A percentile compares a stretch with the other conserved stretches of the same genome.
Conservation (phyloP, 2,888 invertebrate genomes). For the Pollenia amentaria region DNA sequence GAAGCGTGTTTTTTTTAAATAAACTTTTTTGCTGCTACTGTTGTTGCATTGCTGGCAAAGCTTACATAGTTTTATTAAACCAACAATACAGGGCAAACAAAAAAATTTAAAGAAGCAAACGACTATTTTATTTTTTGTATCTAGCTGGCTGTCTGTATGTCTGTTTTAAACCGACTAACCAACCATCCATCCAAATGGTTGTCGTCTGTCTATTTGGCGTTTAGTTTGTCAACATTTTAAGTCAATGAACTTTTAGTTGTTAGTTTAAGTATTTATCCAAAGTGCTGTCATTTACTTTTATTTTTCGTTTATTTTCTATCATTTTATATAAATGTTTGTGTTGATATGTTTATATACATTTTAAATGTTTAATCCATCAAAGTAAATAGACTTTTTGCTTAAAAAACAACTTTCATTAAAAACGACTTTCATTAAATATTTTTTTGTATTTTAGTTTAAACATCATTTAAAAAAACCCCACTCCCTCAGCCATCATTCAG, state of each 20-base stretch:
- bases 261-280: constrained; percentile 64
- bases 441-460: constrained; percentile 5
- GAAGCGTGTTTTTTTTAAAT: constrained; percentile 23
- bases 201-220: constrained; percentile 4
- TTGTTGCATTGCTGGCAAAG: constrained; percentile 45
- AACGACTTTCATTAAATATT: constrained; percentile 51
- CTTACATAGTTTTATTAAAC: constrained; percentile 55
- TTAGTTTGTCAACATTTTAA: constrained; percentile 47
- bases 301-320: constrained; percentile 16
- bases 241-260: constrained; percentile 65
- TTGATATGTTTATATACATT: constrained; percentile 43
- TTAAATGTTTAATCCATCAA: constrained; percentile 64
- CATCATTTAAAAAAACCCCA: not conserved
- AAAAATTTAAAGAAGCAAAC: constrained; percentile 14
- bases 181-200: constrained; percentile 35
- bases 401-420: constrained; percentile 45
- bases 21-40: constrained; percentile 6
- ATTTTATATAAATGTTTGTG: constrained; percentile 38
- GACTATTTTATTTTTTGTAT: constrained; percentile 29
- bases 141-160: constrained; percentile 7
- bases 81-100: constrained; percentile 38
- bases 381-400: constrained; percentile 47
- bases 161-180: not conserved
- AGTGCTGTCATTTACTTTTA: constrained; percentile 62
- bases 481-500: not conserved